Conservation (phyloP, 2,888 invertebrate genomes). For the Drosophila mimetica region DNA sequence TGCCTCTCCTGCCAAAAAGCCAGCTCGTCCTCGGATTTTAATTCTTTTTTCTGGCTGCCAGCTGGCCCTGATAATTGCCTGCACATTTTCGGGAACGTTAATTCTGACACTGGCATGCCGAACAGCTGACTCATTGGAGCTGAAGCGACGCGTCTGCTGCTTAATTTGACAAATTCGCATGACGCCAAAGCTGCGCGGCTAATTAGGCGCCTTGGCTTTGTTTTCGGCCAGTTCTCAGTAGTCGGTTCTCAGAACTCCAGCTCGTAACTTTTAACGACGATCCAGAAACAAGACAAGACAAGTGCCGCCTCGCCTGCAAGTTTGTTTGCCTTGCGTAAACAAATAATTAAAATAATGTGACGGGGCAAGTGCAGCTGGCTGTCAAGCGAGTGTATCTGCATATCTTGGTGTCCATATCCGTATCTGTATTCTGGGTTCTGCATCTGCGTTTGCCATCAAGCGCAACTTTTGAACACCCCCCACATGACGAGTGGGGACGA, state of each 20-base stretch:
- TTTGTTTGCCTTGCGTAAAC: conserved; percentile 76
- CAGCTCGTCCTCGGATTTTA: conserved; percentile 40
- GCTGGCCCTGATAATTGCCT: conserved; percentile 65
- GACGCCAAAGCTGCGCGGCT: conserved; percentile 53
- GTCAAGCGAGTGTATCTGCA: conserved; percentile 35
- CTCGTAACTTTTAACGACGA: conserved; percentile 65
- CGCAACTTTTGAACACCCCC: conserved; percentile 39
- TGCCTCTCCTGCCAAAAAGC: conserved; percentile 30
- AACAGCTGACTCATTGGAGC: conserved; percentile 51
- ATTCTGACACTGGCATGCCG: conserved; percentile 58
- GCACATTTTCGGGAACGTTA: conserved; percentile 61
- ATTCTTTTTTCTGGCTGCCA: conserved; percentile 27
- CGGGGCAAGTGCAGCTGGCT: conserved; percentile 47
- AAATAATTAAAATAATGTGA: conserved; percentile 79
- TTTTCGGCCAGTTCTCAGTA: conserved; percentile 21
- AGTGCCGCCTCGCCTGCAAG: conserved; percentile 70
- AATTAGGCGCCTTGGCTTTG: conserved; percentile 66
- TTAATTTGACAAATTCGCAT: conserved; percentile 80
- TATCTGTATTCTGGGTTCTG: conserved; percentile 50
- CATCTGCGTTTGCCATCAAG: conserved; percentile 68
- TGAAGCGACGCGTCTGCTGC: conserved; percentile 40
- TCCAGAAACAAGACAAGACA: conserved; percentile 50
- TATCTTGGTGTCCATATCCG: conserved; percentile 35
- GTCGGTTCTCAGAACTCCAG: conserved; percentile 31
- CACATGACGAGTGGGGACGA: conserved; percentile 25